Percentiles rank a stretch among this genome's conserved stretches.
These are phyloP conservation scores for Agrilus planipennis DNA, from an alignment of 1,140 invertebrate species.

Conservation along the genomic window DNA sequence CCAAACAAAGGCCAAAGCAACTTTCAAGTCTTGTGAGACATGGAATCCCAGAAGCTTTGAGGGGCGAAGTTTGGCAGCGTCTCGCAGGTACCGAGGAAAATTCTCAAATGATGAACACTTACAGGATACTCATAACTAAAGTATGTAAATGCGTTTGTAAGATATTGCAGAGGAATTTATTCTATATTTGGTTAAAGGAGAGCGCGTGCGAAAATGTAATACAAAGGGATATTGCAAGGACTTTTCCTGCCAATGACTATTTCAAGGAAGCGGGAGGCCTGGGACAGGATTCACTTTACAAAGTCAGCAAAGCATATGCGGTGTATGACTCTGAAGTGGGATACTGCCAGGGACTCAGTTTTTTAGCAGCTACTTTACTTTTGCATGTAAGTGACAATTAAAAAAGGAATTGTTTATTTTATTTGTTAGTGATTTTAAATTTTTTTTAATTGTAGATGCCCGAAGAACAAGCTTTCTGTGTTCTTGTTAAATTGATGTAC, in stretches of 20 bases:
- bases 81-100: constrained; percentile 77
- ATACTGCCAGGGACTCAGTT: constrained; percentile 97
- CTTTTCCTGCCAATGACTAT: constrained; percentile 96
- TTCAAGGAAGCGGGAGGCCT: constrained; percentile 85
- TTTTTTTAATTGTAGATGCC: constrained; percentile 71
- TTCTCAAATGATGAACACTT: constrained; percentile 79
- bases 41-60: constrained; percentile 89
- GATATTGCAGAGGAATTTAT: not conserved
- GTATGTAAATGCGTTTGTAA: constrained; percentile 34
- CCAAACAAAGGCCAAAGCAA: constrained; percentile 64
- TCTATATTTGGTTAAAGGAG: constrained; percentile 44
- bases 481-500: constrained; percentile 95
- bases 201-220: constrained; percentile 87
- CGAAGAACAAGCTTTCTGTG: constrained; percentile 97
- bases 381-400: constrained; percentile 67
- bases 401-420: not conserved
- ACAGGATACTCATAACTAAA: constrained; percentile 84
- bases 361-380: constrained; percentile 87
- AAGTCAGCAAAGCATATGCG: constrained; percentile 94
- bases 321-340: constrained; percentile 95
- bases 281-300: constrained; percentile 91
- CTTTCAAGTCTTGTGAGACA: constrained; percentile 65
- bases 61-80: constrained; percentile 96
- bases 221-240: constrained; percentile 90
- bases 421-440: constrained; percentile 4